phyloP scores from a whole-genome alignment of 2,888 invertebrate species.

The Lissonota sp. region DNA sequence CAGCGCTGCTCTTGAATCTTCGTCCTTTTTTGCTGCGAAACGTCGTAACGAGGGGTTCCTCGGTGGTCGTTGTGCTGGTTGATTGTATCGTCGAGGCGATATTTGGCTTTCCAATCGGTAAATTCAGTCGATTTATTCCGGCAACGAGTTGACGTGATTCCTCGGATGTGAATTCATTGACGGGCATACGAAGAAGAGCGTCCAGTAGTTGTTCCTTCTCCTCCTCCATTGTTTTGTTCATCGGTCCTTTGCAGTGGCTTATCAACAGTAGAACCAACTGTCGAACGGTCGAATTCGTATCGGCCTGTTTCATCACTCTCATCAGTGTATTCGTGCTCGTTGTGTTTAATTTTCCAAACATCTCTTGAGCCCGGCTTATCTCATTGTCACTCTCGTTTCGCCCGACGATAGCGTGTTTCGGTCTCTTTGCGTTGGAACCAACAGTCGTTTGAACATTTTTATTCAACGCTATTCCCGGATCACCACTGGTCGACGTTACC shows the following conservation, averaged over 20 bases:
- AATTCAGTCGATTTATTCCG: constrained; percentile 75
- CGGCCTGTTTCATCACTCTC: constrained; percentile 93
- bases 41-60: constrained; percentile 75
- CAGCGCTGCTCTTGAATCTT: constrained; percentile 77
- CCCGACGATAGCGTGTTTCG: constrained; percentile 75
- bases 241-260: constrained; percentile 90
- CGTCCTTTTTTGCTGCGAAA: constrained; percentile 78
- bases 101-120: constrained; percentile 72
- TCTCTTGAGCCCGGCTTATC: constrained; percentile 89
- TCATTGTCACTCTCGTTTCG: constrained; percentile 88
- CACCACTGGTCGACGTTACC: constrained; percentile 71
- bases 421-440: constrained; percentile 7
- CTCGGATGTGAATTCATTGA: constrained; percentile 80
- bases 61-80: constrained; percentile 63
- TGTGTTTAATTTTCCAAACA: constrained; percentile 91
- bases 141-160: constrained; percentile 82
- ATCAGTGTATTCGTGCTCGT: constrained; percentile 90
- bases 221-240: constrained; percentile 89
- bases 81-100: constrained; percentile 54
- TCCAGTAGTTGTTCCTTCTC: constrained; percentile 89
- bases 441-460: constrained; percentile 27
- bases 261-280: constrained; percentile 90
- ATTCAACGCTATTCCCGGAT: constrained; percentile 47
- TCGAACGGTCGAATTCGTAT: constrained; percentile 90
- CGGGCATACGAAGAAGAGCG: constrained; percentile 88